These are phyloP conservation scores for Manis javanica DNA, from an alignment of 2,797 vertebrate species.

Conservation along the genomic window DNA sequence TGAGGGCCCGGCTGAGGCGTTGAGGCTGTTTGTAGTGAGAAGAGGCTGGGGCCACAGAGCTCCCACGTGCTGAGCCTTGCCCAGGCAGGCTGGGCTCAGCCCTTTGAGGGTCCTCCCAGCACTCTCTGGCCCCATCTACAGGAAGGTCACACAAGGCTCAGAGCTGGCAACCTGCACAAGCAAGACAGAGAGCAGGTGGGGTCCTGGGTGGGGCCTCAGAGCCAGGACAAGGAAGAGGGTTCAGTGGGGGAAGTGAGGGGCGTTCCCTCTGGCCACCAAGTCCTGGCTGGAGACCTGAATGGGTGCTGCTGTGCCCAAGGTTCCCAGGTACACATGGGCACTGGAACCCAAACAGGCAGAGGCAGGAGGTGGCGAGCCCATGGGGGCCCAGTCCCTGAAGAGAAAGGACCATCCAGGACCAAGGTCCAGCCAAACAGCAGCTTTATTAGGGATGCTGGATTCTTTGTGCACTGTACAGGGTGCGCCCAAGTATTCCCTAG, in stretches of 20 bases:
- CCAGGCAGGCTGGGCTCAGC: neutral
- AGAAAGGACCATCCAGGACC: neutral
- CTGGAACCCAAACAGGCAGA: accelerated
- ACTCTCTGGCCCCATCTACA: neutral
- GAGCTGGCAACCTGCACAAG: neutral
- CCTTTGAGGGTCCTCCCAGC: neutral
- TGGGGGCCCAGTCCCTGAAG: neutral
- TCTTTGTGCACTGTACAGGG: conserved; percentile 73
- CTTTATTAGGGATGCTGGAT: conserved; percentile 85
- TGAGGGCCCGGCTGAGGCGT: neutral
- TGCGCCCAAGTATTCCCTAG: conserved; percentile 64
- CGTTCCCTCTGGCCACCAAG: neutral
- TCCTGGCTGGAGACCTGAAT: neutral
- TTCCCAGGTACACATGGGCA: accelerated
- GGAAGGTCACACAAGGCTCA: neutral
- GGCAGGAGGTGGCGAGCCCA: neutral
- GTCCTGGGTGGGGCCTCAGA: neutral
- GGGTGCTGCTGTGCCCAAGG: accelerated
- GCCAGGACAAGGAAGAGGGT: neutral
- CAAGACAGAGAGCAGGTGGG: too few relatives aligned
- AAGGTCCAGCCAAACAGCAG: conserved; percentile 70
- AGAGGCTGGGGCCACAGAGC: neutral
- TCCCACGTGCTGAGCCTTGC: neutral
- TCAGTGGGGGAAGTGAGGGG: neutral
- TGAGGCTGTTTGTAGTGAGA: neutral